phyloP scores from a whole-genome alignment of 2,113 vertebrate species.

The Psilopsiagon aurifrons region DNA sequence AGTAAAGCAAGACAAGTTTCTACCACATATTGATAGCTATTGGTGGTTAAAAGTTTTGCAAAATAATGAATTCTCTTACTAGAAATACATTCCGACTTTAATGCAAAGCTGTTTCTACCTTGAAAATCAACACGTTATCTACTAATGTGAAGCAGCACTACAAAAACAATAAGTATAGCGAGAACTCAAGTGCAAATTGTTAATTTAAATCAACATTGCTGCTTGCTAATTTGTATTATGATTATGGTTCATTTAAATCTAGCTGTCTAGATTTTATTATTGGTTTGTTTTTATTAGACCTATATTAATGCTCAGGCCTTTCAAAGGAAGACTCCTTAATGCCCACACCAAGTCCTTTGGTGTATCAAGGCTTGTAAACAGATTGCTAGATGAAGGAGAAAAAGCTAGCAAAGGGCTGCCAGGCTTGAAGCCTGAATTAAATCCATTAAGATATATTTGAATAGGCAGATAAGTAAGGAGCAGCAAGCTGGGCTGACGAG shows the following conservation, averaged over 20 bases:
- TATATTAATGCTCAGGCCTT: background rate
- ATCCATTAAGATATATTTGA: conserved; percentile 52
- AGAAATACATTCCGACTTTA: background rate
- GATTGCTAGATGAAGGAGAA: conserved; percentile 29
- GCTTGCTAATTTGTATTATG: background rate
- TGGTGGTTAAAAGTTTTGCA: background rate
- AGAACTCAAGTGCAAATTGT: background rate
- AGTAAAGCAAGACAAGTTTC: background rate
- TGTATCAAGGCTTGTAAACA: background rate
- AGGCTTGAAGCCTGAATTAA: conserved; percentile 50
- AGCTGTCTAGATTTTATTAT: background rate
- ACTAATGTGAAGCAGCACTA: background rate
- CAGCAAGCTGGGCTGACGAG: conserved; percentile 13
- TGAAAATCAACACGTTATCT: background rate
- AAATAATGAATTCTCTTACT: background rate
- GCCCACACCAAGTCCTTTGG: background rate
- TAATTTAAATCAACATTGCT: background rate
- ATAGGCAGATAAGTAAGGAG: conserved; percentile 47
- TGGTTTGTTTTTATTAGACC: background rate
- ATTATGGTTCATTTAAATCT: background rate
- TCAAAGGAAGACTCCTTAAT: background rate
- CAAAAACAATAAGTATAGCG: background rate
- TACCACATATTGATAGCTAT: rapidly evolving
- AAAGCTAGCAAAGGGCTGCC: conserved; percentile 13
- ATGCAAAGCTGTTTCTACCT: background rate